Percentiles rank a stretch among this genome's conserved stretches.
Evolutionary conservation across 2,113 vertebrate species (phyloP).

Genomic region (Hemiscyllium ocellatum): DNA sequence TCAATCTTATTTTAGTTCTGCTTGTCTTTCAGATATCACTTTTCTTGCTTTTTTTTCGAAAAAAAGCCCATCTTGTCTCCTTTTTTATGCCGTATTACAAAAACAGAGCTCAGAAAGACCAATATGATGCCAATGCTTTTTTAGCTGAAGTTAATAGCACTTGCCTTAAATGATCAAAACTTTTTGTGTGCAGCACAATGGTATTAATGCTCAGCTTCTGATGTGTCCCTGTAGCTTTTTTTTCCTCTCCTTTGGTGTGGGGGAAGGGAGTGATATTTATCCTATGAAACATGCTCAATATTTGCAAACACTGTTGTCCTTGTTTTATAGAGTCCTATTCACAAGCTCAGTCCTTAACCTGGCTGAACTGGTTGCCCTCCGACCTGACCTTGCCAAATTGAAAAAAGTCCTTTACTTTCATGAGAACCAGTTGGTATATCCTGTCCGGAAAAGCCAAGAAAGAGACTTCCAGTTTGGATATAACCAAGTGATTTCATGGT

Average conservation of each 20-base stretch:
- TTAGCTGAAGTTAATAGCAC: constrained; percentile 58
- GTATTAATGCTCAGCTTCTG: constrained; percentile 67
- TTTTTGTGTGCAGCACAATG: constrained; percentile 54
- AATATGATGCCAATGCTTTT: constrained; percentile 67
- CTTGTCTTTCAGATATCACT: constrained; percentile 63
- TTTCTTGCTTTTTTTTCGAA: constrained; percentile 64
- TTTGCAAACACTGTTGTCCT: constrained; percentile 63
- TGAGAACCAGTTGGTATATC: constrained; percentile 90
- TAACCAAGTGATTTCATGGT: constrained; percentile 82
- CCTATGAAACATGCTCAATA: constrained; percentile 50
- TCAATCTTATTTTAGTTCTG: constrained; percentile 66
- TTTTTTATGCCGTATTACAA: constrained; percentile 52
- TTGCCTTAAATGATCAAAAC: constrained; percentile 77
- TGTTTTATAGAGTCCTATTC: constrained; percentile 78
- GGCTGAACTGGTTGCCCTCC: constrained; percentile 76
- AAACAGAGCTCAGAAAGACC: constrained; percentile 56
- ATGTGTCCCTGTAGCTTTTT: constrained; percentile 70
- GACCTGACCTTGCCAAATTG: constrained; percentile 76
- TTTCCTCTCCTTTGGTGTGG: constrained; percentile 45
- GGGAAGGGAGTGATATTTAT: constrained; percentile 55
- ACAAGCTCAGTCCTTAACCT: constrained; percentile 90
- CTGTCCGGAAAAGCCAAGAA: constrained; percentile 80
- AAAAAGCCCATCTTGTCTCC: constrained; percentile 54
- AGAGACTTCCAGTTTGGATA: constrained; percentile 96
- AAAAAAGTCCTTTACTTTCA: constrained; percentile 95